Base-by-base conservation (phyloP, 2,888 invertebrate species). In the Thymelicus sylvestris region DNA sequence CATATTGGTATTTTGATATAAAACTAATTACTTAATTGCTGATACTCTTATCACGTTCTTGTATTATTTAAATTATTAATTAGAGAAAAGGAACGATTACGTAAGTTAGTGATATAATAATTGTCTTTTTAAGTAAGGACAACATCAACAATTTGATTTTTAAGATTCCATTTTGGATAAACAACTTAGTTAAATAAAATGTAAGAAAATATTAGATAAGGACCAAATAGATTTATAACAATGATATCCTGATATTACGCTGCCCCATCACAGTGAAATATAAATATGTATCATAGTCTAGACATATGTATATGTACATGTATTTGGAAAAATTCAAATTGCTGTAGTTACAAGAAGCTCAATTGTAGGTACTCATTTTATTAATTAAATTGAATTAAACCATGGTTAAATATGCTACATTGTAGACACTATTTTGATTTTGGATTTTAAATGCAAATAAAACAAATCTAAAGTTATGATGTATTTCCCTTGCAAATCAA, bases 1-100 rank as follows among this genome's bases (percentile, higher is more conserved):
- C 69, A 69, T 47, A 57, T 59, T 7, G 64, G 69, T 69, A 69
- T 69, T 69, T 47, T 63, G 41, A 52, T 44, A 24, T 52, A 52
- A 24, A 12, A 55, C 4, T 24, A 55, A 55, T 24, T 24, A 55
- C 55, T 55, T 55, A 55, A 55, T 15, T 55, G 50, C 24, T 24
- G 24, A 24, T 19, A 55, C 19, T 55, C 12, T 52, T 55, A 55
- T 31, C 44, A 44, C n/a, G 55, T 55, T 55, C n/a, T 52, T 8
- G 6, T 50, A 50, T 7, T 52, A 24, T 24, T 55, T 24, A 44
- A 55, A 24, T 55, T 55, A 55, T 55, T 55, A 55, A 24, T 55
- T 24, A 55, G 8, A n/a, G 38, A 13, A 10, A 59, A 59, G 6
- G 13, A 15, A 15, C 6, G 6, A 1, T 15, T 24, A 24, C 19